Percentiles rank a stretch among this genome's conserved stretches.
Conservation (phyloP, 2,113 vertebrate species). For the Tauraco erythrolophus region DNA sequence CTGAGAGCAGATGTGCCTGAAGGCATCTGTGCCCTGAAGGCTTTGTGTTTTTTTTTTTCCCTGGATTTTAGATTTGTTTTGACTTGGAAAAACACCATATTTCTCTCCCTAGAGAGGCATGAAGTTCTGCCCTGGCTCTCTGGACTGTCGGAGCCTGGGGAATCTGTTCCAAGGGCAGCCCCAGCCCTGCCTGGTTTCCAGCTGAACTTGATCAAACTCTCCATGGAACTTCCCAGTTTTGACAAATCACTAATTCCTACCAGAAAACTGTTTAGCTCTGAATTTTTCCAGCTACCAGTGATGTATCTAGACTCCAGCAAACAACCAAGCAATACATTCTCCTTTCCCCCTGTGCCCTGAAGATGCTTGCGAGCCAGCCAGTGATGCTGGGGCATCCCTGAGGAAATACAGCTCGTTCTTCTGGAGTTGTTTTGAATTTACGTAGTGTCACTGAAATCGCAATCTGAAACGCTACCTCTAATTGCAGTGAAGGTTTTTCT, state of each 20-base stretch:
- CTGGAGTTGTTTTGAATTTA: not conserved
- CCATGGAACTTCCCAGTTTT: not conserved
- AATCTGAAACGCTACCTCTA: not conserved
- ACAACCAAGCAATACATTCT: not conserved
- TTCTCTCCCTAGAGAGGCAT: not conserved
- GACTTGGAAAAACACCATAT: not conserved
- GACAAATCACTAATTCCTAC: not conserved
- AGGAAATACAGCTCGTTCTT: not conserved
- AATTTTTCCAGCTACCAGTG: not conserved
- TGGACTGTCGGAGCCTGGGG: not conserved
- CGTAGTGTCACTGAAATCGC: not conserved
- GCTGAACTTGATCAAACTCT: not conserved
- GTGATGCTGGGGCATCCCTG: not conserved
- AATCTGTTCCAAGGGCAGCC: not conserved
- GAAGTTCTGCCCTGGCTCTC: not conserved
- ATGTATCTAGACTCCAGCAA: not conserved
- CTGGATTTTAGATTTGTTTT: not conserved
- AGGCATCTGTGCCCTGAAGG: not conserved
- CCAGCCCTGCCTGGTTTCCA: not conserved
- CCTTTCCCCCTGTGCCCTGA: not conserved
- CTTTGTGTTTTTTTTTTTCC: not conserved
- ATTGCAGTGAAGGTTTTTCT: slow-evolving; percentile 33
- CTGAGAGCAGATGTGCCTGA: not conserved
- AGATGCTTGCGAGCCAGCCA: not conserved
- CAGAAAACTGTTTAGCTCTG: not conserved